A percentile compares a stretch with the other conserved stretches of the same genome.
Conservation (phyloP, 2,888 invertebrate genomes). For the Cephus rjabovi region DNA sequence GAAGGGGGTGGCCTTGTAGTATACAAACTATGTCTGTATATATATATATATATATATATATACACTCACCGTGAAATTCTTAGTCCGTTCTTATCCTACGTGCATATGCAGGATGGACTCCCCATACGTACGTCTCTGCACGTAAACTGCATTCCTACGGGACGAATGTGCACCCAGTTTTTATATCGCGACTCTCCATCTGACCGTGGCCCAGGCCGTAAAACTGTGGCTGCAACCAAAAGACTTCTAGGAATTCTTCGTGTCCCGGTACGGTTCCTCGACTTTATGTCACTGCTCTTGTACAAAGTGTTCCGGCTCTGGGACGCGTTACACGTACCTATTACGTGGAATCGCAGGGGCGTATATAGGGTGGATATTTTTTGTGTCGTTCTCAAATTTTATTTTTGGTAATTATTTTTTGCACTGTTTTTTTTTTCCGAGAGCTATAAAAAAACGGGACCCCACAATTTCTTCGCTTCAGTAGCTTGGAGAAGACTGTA, state of each 20-base stretch:
- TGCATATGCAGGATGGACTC: not conserved
- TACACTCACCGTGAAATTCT: not conserved
- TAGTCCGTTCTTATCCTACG: no score
- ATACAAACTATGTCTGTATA: no score
- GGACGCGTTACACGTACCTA: not conserved
- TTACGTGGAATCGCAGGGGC: not conserved
- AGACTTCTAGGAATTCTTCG: constrained; percentile 49
- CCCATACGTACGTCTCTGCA: not conserved
- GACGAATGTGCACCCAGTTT: constrained; percentile 45
- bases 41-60: not conserved
- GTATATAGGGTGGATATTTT: not conserved
- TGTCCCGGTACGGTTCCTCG: constrained; percentile 31
- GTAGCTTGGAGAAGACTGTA: no score
- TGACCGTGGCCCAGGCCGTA: constrained; percentile 38
- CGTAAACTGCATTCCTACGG: constrained; percentile 29
- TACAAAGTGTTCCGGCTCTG: constrained; percentile 15
- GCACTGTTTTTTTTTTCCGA: no score
- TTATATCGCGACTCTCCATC: constrained; percentile 46
- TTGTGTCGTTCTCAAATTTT: no score
- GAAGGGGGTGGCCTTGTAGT: no score
- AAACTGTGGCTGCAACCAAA: constrained; percentile 34
- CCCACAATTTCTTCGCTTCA: no score
- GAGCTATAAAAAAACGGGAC: no score
- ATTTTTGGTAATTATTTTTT: no score
- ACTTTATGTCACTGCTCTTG: constrained; percentile 41